Conservation (phyloP, 2,888 invertebrate genomes). For the Xylota segnis region DNA sequence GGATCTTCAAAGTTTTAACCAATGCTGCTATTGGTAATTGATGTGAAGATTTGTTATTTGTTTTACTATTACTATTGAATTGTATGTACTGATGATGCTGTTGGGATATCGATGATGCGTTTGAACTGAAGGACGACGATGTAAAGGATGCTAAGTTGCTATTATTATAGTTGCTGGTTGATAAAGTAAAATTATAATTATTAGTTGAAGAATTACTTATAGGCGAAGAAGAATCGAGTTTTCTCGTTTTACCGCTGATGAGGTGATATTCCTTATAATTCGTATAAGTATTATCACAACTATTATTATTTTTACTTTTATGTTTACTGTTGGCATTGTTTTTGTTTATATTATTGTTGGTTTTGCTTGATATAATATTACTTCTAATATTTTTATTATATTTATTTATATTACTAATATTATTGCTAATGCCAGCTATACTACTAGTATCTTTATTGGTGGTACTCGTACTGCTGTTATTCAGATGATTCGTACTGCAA, state of each 20-base stretch:
- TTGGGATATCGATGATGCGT: conserved; percentile 50
- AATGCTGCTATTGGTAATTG: conserved; percentile 55
- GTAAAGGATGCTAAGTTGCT: conserved; percentile 63
- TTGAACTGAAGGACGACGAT: conserved; percentile 69
- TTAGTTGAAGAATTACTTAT: conserved; percentile 51
- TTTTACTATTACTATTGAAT: conserved; percentile 55
- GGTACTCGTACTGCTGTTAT: conserved; percentile 73
- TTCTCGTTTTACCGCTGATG: conserved; percentile 35
- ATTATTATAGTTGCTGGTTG: conserved; percentile 67
- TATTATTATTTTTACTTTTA: conserved; percentile 59
- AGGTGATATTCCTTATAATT: conserved; percentile 63
- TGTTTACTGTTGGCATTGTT: conserved; percentile 69
- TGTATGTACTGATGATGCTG: conserved; percentile 62
- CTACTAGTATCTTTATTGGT: conserved; percentile 76
- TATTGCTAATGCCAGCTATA: conserved; percentile 73
- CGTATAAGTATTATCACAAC: conserved; percentile 64
- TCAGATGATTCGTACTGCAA: conserved; percentile 73
- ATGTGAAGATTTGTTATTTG: conserved; percentile 55
- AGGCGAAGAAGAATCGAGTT: conserved; percentile 39
- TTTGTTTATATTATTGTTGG: conserved; percentile 48
- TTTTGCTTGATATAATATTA: conserved; percentile 70
- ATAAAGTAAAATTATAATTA: conserved; percentile 68
- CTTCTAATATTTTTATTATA: conserved; percentile 69
- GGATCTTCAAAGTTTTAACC: conserved; percentile 61
- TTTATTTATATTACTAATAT: conserved; percentile 73